Evolutionary conservation across 2,113 vertebrate genomes (phyloP).

Genomic region (rabbit (Oryctolagus cuniculus)): mOryCun1.1 NC_091436.1:10871501-10872000

Average conservation of each 20-base stretch:
- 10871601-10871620: too few species aligned
- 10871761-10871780: not conserved
- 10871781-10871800: not conserved
- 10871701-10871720: not conserved
- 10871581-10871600: too few species aligned
- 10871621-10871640: not conserved
- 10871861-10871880: conserved; percentile 11
- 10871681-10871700: not conserved
- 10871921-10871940: not conserved
- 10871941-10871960: not conserved
- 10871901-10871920: not conserved
- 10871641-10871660: not conserved
- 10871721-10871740: not conserved
- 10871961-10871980: conserved; percentile 36
- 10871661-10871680: not conserved
- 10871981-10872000: not conserved
- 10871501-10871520: too few species aligned
- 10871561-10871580: too few species aligned
- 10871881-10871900: not conserved
- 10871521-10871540: too few species aligned
- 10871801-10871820: not conserved
- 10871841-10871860: not conserved
- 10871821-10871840: not conserved
- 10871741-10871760: not conserved
- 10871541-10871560: too few species aligned